A percentile compares a stretch with the other conserved stretches of the same genome.
These are phyloP conservation scores for Characodon lateralis DNA, from an alignment of 2,797 vertebrate genomes.

Conservation along the genomic window DNA sequence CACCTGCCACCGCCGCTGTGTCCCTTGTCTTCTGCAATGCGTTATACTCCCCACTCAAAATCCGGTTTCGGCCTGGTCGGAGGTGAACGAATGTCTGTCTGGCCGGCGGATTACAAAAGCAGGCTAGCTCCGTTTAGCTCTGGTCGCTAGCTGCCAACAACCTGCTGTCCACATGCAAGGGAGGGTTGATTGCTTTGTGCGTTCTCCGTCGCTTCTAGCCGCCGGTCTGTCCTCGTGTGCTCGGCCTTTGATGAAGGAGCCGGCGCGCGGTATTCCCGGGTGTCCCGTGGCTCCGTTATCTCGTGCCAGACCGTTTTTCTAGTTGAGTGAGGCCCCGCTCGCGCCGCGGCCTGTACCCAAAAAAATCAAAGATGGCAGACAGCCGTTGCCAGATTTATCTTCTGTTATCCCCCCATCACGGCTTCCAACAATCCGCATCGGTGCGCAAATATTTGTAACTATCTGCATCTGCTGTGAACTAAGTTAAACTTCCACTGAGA, in stretches of 20 bases:
- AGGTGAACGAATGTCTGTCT: slow-evolving; percentile 49
- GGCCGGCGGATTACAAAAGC: slow-evolving; percentile 84
- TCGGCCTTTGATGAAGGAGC: slow-evolving; percentile 43
- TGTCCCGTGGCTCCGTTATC: slow-evolving; percentile 60
- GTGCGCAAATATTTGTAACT: neutral
- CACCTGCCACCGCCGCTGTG: slow-evolving; percentile 78
- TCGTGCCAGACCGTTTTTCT: slow-evolving; percentile 73
- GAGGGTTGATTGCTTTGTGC: slow-evolving; percentile 6
- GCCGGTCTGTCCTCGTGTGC: slow-evolving; percentile 25
- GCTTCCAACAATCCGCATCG: neutral
- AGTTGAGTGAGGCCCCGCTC: slow-evolving; percentile 81
- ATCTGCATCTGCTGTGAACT: too few relatives aligned
- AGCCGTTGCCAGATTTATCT: slow-evolving; percentile 69
- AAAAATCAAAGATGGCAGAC: slow-evolving; percentile 85
- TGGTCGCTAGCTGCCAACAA: slow-evolving; percentile 61
- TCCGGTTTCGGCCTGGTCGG: slow-evolving; percentile 62
- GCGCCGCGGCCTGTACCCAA: slow-evolving; percentile 83
- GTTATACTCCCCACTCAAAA: slow-evolving; percentile 25
- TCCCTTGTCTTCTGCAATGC: slow-evolving; percentile 45
- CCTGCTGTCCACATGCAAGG: slow-evolving; percentile 60
- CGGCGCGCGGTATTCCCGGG: slow-evolving; percentile 43
- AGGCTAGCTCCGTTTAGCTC: slow-evolving; percentile 72
- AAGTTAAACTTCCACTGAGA: neutral
- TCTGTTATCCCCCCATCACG: slow-evolving; percentile 34
- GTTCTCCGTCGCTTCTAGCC: slow-evolving; percentile 17